Percentiles rank a stretch among this genome's conserved stretches.
These are phyloP conservation scores for Acleris emargana DNA, from an alignment of 2,888 invertebrate genomes.

Conservation along the genomic window DNA sequence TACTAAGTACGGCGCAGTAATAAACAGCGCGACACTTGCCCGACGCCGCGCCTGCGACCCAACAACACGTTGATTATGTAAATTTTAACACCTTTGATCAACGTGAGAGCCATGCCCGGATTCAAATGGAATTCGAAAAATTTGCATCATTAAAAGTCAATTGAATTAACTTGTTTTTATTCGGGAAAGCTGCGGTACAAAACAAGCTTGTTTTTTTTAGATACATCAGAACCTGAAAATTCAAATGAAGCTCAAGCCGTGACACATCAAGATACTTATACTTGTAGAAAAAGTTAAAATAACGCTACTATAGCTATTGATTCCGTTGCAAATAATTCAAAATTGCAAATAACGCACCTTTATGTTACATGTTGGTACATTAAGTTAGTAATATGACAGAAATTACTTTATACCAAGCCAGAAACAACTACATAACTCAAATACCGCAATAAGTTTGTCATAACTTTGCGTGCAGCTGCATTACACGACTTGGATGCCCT, in stretches of 20 bases:
- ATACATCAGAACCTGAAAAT: not conserved
- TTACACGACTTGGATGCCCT: not conserved
- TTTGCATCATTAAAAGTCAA: constrained; percentile 70
- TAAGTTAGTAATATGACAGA: not conserved
- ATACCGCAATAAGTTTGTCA: constrained; percentile 1
- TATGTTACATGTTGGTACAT: not conserved
- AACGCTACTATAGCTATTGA: too few species aligned
- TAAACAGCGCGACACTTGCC: constrained; percentile 22
- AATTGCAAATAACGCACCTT: too few species aligned
- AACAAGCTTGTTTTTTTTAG: constrained; percentile 5
- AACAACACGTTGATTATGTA: constrained; percentile 57
- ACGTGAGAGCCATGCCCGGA: constrained; percentile 52
- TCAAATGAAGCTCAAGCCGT: not conserved
- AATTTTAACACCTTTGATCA: constrained; percentile 66
- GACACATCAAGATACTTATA: too few species aligned
- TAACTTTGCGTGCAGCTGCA: not conserved
- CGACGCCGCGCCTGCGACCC: constrained; percentile 30
- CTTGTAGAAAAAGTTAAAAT: too few species aligned
- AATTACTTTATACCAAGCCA: not conserved
- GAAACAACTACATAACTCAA: not conserved
- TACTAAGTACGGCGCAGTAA: constrained; percentile 24
- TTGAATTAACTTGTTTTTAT: constrained; percentile 69
- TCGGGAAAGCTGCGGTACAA: constrained; percentile 35
- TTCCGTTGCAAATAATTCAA: too few species aligned
- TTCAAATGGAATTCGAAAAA: constrained; percentile 66